Base-by-base conservation (phyloP, 2,113 vertebrate genomes). In the Galeopterus variegatus region DNA sequence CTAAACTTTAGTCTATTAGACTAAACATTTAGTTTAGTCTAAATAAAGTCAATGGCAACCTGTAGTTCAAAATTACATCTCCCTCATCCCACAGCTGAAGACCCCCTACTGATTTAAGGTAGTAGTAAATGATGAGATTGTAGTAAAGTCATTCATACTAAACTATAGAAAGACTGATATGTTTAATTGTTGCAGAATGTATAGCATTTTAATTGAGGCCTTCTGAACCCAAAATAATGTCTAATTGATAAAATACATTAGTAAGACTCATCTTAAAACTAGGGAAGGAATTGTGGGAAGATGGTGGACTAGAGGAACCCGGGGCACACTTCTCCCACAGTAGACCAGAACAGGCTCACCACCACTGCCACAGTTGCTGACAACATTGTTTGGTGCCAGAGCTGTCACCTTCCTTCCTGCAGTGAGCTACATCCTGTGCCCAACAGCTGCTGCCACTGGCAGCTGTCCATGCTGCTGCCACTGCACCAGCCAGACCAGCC, bases 191-290 rank as follows among this genome's bases (percentile, higher is more conserved):
- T 82, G 79, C 52, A 83, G 62, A 88, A 89, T 56, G 26, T 31
- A 23, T 52, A 56, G 10, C 5, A 83, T 41, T 96, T 96, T 75
- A 86, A 36, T 28, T 41, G 62, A 90, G 10, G 24, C 1, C 52
- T 45, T 87, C 52, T 64, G 48, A 96, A 75, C 73, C 8, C 45
- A 64, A 93, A 95, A 90, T 82, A 80, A 82, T 41, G 6, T 64
- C 6, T 82, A 50, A 14, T 50, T 82, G 77, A 88, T 67, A 94
- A 90, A 70, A 33, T 33, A 13, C 1, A 73, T 41, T 60, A 82
- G 6, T 52, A 54, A 85, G 72, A 58, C 72, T 18, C 15, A 88
- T 80, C 13, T 89, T 80, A 90, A 72, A 8, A 86, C 9, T 24
- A 75, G 72, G 18, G 41, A 41, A 41, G 41, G 41, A 41, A 41